These are phyloP conservation scores for Malthinus flaveolus DNA, from an alignment of 2,888 invertebrate species.

Conservation along the genomic window DNA sequence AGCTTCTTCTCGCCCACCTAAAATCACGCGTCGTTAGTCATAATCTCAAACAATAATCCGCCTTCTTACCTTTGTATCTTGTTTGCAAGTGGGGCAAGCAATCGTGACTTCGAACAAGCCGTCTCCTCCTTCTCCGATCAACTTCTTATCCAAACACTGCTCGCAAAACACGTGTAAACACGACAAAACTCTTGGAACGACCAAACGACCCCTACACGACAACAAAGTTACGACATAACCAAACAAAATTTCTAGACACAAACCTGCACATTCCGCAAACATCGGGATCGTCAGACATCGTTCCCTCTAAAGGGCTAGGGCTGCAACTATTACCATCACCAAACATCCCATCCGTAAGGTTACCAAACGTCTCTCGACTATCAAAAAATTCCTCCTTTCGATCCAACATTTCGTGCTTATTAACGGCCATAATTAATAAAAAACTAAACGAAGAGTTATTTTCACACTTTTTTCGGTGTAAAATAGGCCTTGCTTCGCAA, in stretches of 20 bases:
- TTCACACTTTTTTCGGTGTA: background rate
- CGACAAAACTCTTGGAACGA: conserved; percentile 83
- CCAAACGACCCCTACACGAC: conserved; percentile 69
- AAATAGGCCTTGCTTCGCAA: conserved; percentile 38
- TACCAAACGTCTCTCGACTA: conserved; percentile 47
- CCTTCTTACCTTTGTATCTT: conserved; percentile 73
- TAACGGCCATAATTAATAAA: conserved; percentile 42
- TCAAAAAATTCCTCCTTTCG: conserved; percentile 39
- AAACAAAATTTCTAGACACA: conserved; percentile 24
- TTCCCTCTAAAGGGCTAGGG: conserved; percentile 51
- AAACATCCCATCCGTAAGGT: conserved; percentile 48
- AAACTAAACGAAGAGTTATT: background rate
- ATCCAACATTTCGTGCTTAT: conserved; percentile 43
- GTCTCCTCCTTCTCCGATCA: conserved; percentile 73
- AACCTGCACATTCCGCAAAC: conserved; percentile 55
- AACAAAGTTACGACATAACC: background rate
- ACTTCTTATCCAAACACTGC: conserved; percentile 81
- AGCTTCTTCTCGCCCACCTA: conserved; percentile 77
- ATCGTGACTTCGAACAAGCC: conserved; percentile 67
- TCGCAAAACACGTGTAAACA: conserved; percentile 97
- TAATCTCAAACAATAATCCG: background rate
- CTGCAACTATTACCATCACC: conserved; percentile 50
- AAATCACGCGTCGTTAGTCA: conserved; percentile 10
- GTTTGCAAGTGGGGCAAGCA: conserved; percentile 80
- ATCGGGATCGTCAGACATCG: conserved; percentile 53